Evolutionary conservation across 1,140 invertebrate species (phyloP).

Genomic region (Eriosoma lanigerum): DNA sequence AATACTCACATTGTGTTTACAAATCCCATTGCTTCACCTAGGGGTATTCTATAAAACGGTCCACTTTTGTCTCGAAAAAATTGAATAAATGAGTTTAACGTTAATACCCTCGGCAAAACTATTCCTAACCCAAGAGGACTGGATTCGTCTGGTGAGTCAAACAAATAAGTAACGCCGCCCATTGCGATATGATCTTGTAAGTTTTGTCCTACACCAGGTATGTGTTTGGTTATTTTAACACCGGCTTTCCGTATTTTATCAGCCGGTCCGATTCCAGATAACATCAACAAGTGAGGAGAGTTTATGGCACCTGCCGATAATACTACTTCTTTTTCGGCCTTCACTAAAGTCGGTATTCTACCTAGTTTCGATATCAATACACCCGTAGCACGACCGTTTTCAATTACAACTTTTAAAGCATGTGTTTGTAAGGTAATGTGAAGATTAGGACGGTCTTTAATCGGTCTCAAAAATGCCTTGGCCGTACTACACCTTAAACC

Average conservation of each 20-base stretch:
- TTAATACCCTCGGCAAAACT: constrained; percentile 64
- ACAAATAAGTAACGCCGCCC: constrained; percentile 64
- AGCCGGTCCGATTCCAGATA: constrained; percentile 73
- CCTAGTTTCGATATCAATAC: constrained; percentile 65
- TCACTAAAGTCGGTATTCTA: constrained; percentile 42
- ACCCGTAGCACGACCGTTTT: constrained; percentile 63
- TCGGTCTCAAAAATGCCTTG: constrained; percentile 77
- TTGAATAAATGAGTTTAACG: constrained; percentile 60
- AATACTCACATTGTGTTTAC: constrained; percentile 66
- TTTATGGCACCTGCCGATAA: constrained; percentile 72
- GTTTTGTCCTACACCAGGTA: constrained; percentile 78
- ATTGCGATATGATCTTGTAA: constrained; percentile 77
- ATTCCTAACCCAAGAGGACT: constrained; percentile 62
- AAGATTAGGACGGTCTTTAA: constrained; percentile 71
- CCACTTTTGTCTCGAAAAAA: constrained; percentile 65
- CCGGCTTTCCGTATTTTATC: constrained; percentile 63
- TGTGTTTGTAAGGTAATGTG: constrained; percentile 65
- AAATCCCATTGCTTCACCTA: constrained; percentile 75
- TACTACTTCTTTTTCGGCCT: constrained; percentile 69
- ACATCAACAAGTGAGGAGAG: constrained; percentile 77
- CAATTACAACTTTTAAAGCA: constrained; percentile 64
- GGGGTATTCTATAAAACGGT: constrained; percentile 67
- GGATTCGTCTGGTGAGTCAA: constrained; percentile 60
- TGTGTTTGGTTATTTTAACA: constrained; percentile 63
- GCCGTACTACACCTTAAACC: constrained; percentile 67